Conservation (phyloP, 2,113 vertebrate genomes). For the Neolamprologus ventralis region DNA sequence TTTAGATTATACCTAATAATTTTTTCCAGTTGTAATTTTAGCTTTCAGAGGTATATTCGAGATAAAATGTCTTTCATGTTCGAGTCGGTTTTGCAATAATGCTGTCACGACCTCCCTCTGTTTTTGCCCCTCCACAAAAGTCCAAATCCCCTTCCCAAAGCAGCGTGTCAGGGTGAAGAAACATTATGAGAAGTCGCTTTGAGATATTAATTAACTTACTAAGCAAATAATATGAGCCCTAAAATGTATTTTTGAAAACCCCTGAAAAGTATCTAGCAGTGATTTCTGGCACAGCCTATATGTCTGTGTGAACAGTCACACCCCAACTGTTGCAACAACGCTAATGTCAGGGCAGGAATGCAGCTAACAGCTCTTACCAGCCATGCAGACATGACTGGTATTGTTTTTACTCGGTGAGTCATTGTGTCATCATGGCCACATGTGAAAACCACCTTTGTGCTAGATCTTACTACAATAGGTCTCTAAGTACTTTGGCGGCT, state of each 20-base stretch:
- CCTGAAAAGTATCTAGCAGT: not conserved
- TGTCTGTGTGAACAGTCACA: not conserved
- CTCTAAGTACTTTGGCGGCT: not conserved
- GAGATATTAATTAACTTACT: not conserved
- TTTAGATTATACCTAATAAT: not conserved
- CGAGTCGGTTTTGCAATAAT: not conserved
- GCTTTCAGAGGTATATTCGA: not conserved
- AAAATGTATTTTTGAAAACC: not conserved
- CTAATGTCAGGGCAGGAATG: not conserved
- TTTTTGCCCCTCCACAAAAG: not conserved
- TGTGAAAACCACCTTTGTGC: not conserved
- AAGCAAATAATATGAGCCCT: not conserved
- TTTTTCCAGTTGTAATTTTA: not conserved
- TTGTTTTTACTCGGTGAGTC: not conserved
- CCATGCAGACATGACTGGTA: not conserved
- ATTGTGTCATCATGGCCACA: not conserved
- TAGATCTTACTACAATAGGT: fast-evolving
- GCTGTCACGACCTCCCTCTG: not conserved
- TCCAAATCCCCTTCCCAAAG: not conserved
- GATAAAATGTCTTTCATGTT: not conserved
- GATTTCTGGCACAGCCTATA: not conserved
- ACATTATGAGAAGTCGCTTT: not conserved
- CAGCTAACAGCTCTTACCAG: not conserved
- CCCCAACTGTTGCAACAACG: not conserved
- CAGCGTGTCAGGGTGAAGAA: not conserved